Evolutionary conservation across 2,797 vertebrate species (phyloP), one percentile per base, ranked within the genome.

Genomic region (Acropternis orthonyx): DNA sequence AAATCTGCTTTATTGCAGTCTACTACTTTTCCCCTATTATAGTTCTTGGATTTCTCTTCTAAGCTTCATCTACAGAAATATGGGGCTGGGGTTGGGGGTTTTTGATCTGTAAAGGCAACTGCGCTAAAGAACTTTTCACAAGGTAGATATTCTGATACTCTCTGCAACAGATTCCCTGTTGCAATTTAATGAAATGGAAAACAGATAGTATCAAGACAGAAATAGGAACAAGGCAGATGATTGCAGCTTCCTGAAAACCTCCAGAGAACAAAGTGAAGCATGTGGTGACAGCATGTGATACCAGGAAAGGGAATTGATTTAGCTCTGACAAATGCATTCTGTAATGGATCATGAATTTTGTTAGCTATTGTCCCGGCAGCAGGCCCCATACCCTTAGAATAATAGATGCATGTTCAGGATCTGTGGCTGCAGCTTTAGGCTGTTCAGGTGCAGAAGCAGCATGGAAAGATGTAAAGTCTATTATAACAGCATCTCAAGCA

Each of bases 361-460:
- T 69, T 78, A 59, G 72, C 72, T 79, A 39, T 82, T 88, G 63
- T 89, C 52, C 44, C 72, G 28, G 62, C 16, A 66, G 37, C 84
- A 76, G 43, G 17, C 34, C 52, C 9, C 39, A 37, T 49, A 34
- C 49, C 49, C 46, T 54, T 49, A 59, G 52, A 59, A 74, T 59
- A 91, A 92, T 26, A 34, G 26, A 67, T 49, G n/a, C 14, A 12
- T 1, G 2, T 92, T 93, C 51, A 54, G 66, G 46, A 56, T 65
- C 61, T 87, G 72, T 74, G 79, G 5, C 75, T 94, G 65, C 85
- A 89, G 82, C 92, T 91, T 56, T 81, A 59, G 85, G 75, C 68
- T 74, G 65, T 85, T 93, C 93, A 94, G 95, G 90, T 88, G 85
- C 90, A 83, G 76, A 71, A 89, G 44, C 61, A 77, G 76, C 76